These are phyloP conservation scores for Argya squamiceps DNA, from an alignment of 2,797 vertebrate species.

Conservation along the genomic window DNA sequence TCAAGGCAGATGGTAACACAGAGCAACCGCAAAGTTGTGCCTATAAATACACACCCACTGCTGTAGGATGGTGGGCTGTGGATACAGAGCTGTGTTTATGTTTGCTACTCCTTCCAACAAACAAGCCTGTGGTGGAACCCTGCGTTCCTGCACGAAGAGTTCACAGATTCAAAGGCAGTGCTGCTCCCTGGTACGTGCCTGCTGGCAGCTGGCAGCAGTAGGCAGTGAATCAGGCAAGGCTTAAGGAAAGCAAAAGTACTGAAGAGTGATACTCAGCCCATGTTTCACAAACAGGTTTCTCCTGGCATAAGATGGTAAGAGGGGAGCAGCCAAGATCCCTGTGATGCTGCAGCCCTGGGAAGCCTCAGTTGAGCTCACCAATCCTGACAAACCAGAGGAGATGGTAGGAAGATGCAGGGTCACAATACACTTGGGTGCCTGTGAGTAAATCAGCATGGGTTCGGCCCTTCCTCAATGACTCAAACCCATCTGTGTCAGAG, in stretches of 20 bases:
- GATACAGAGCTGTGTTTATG: not conserved
- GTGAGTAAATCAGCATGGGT: not conserved
- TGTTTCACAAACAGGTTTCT: not conserved
- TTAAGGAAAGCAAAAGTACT: not conserved
- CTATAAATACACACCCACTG: not conserved
- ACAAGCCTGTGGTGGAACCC: not conserved
- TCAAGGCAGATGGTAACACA: not conserved
- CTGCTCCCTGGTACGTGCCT: fast-evolving
- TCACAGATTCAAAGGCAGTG: fast-evolving
- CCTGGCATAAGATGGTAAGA: not conserved
- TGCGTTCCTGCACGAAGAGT: fast-evolving
- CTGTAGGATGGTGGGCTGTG: not conserved
- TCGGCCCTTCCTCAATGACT: not conserved
- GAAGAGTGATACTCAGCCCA: not conserved
- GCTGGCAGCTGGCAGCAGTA: not conserved
- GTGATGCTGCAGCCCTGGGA: not conserved
- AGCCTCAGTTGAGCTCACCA: not conserved
- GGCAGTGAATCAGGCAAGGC: not conserved
- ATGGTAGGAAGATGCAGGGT: not conserved
- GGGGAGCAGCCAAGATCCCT: not conserved
- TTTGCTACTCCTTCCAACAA: not conserved
- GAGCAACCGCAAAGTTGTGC: fast-evolving
- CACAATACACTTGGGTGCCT: fast-evolving
- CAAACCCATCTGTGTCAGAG: not conserved
- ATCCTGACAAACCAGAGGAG: not conserved